Conservation (phyloP, 2,888 invertebrate genomes). For the Drosophila kuntzei region DNA sequence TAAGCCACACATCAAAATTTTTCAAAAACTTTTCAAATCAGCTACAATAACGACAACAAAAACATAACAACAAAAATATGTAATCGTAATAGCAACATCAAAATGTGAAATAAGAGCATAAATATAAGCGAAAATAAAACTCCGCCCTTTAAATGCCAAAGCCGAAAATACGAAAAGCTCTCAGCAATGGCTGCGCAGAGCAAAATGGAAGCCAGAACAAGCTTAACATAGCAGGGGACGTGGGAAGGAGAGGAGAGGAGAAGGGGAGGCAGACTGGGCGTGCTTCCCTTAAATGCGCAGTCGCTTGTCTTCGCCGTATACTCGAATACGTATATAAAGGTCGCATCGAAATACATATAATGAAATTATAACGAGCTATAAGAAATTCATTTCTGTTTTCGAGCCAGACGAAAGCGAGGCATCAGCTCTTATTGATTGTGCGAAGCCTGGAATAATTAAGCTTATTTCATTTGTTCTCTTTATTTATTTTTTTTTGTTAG, state of each 20-base stretch:
- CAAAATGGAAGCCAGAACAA: constrained; percentile 63
- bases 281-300: constrained; percentile 83
- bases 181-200: constrained; percentile 74
- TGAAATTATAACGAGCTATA: constrained; percentile 80
- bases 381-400: constrained; percentile 70
- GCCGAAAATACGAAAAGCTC: constrained; percentile 46
- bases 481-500: constrained; percentile 12
- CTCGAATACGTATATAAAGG: constrained; percentile 24
- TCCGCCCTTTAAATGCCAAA: constrained; percentile 71
- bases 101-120: constrained; percentile 25
- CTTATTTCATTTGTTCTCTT: constrained; percentile 27
- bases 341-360: constrained; percentile 65
- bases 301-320: constrained; percentile 67
- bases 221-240: constrained; percentile 21
- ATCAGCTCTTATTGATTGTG: constrained; percentile 61
- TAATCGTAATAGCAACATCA: constrained; percentile 25
- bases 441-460: constrained; percentile 61
- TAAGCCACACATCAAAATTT: constrained; percentile 50
- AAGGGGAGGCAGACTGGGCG: constrained; percentile 32
- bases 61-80: constrained; percentile 24
- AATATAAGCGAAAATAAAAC: constrained; percentile 65
- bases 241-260: not conserved
- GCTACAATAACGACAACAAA: constrained; percentile 55
- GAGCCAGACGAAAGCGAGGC: not conserved
- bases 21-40: constrained; percentile 67